Base-by-base conservation (phyloP, 2,113 vertebrate genomes). In the Daubentonia madagascariensis region DNA sequence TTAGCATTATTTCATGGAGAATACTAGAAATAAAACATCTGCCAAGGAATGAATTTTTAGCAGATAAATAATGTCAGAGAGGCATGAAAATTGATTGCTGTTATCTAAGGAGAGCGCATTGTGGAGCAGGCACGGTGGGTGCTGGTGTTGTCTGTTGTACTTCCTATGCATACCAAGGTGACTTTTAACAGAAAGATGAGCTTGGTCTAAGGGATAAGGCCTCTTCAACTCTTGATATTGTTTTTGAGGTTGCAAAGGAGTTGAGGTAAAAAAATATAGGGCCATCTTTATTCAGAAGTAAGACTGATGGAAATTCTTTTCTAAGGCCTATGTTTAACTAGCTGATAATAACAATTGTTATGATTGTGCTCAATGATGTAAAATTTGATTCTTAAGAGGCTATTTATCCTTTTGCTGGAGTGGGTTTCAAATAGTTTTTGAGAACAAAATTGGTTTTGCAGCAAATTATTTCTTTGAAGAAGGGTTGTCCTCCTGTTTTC, bases 11-110 rank as follows among this genome's bases (percentile, higher is more conserved):
- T 96, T 97, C 54, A 45, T 79, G 72, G 79, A 35, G 78, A 89
- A 85, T 94, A 79, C 25, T 85, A 70, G 85, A 94, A 97, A 73
- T 93, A 78, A 85, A 83, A 85, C 65, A 68, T 90, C 91, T 95
- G 92, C 83, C 45, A 37, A 52, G 37, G 57, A 85, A 18, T 72
- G 85, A 54, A 14, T 22, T 97, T 95, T 91, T 61, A 50, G 50
- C 79, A 73, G 80, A 40, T 92, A n/a, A 90, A 2, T 22, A 54
- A 32, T 79, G n/a, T 87, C 75, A 83, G 63, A 85, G 92, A 67
- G 28, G 8, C 50, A 0, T 76, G 80, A n/a, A 48, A 61, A 28
- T 22, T 5, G 93, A 78, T 61, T 32, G 8, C 48, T 48, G 32
- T 86, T 25, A 18, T 54, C 78, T 40, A 8, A 72, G 85, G 70